Conservation (phyloP, 2,113 vertebrate genomes). For the Lepisosteus osseus region DNA sequence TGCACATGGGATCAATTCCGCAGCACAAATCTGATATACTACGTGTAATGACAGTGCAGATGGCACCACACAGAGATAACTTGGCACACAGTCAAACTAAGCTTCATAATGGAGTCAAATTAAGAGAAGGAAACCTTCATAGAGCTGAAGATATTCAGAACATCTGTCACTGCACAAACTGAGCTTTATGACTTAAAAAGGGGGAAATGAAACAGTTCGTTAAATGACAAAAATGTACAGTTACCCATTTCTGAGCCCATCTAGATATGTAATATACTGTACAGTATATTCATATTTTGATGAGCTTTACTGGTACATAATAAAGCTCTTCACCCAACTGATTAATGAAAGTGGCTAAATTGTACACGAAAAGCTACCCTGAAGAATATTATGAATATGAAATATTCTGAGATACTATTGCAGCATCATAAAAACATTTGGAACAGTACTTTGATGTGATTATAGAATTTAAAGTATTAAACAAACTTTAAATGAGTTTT, state of each 20-base stretch:
- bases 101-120: slow-evolving; percentile 8
- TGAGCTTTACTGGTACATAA: too few relatives aligned
- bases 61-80: not conserved
- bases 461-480: too few relatives aligned
- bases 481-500: too few relatives aligned
- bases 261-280: not conserved
- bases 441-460: too few relatives aligned
- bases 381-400: too few relatives aligned
- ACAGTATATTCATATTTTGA: too few relatives aligned
- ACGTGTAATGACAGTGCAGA: not conserved
- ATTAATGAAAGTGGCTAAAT: too few relatives aligned
- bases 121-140: slow-evolving; percentile 8
- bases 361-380: too few relatives aligned
- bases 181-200: not conserved
- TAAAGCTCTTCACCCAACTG: too few relatives aligned
- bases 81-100: slow-evolving; percentile 8
- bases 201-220: not conserved
- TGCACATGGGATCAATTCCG: not conserved
- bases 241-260: not conserved
- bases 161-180: slow-evolving; percentile 4
- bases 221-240: slow-evolving; percentile 2
- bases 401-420: too few relatives aligned
- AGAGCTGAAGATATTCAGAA: slow-evolving; percentile 8
- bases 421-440: too few relatives aligned
- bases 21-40: slow-evolving; percentile 11